phyloP scores from a whole-genome alignment of 2,888 invertebrate species.

The Odontothrips loti region DNA sequence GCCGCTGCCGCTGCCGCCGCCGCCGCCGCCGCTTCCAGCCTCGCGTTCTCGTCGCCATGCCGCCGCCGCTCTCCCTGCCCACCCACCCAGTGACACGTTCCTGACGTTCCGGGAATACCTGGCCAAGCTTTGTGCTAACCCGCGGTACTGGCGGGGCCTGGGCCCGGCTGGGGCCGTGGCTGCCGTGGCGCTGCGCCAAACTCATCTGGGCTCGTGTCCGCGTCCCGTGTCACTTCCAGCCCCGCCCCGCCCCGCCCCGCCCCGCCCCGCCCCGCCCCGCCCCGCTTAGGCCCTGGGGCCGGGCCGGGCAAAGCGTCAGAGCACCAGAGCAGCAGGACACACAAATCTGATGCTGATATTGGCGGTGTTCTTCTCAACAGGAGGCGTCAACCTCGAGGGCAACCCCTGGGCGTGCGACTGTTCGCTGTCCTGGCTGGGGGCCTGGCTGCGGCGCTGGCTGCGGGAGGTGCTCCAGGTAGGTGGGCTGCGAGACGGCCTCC shows the following conservation, averaged over 20 bases:
- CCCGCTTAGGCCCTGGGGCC: background rate
- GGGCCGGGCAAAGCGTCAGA: too few relatives aligned
- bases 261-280: background rate
- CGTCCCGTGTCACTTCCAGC: constrained; percentile 21
- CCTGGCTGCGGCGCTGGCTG: constrained; percentile 82
- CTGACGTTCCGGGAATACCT: background rate
- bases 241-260: too few relatives aligned
- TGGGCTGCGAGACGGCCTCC: background rate
- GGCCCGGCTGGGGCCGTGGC: background rate
- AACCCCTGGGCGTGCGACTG: constrained; percentile 83
- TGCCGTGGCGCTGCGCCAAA: background rate
- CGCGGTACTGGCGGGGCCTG: background rate
- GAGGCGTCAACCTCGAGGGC: constrained; percentile 73
- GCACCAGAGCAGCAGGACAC: too few relatives aligned
- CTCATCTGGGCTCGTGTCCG: constrained; percentile 19
- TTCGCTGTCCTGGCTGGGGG: constrained; percentile 79
- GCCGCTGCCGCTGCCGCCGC: too few relatives aligned
- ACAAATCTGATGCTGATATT: too few relatives aligned
- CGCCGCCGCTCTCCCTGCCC: too few relatives aligned
- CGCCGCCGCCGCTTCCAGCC: too few relatives aligned
- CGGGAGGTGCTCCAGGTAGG: constrained; percentile 66
- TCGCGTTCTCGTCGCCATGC: too few relatives aligned
- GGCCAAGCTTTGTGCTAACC: background rate
- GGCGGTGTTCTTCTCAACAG: constrained; percentile 47
- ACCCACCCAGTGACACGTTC: too few relatives aligned